Evolutionary conservation across 2,797 vertebrate genomes (phyloP).

Genomic region (Rhinichthys osculus): DNA sequence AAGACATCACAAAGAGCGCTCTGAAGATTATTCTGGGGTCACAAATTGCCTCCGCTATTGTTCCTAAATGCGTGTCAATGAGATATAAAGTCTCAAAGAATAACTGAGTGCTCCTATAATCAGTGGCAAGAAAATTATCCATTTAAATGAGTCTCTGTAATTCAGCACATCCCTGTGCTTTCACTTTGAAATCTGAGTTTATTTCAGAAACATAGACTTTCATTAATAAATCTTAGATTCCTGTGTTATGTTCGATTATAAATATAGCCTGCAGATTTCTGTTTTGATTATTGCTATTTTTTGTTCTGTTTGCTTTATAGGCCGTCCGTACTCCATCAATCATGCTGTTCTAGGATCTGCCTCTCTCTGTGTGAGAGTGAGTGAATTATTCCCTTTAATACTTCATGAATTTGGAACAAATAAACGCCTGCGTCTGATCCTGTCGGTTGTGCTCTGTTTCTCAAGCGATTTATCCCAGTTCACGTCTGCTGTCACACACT

Average conservation of each 20-base stretch:
- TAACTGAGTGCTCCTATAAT: neutral
- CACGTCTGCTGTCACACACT: constrained; percentile 71
- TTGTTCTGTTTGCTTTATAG: constrained; percentile 4
- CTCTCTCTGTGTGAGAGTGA: constrained; percentile 15
- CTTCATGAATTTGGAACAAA: constrained; percentile 47
- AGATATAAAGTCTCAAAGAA: constrained; percentile 28
- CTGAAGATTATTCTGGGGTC: constrained; percentile 30
- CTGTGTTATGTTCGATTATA: neutral
- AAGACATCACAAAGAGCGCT: constrained; percentile 65
- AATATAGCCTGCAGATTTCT: constrained; percentile 5
- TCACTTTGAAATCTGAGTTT: neutral
- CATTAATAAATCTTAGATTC: neutral
- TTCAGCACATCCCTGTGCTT: neutral
- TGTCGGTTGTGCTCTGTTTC: constrained; percentile 24
- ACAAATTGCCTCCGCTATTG: constrained; percentile 16
- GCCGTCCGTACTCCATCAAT: constrained; percentile 13
- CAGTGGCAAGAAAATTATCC: constrained; percentile 7
- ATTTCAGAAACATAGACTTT: constrained; percentile 13
- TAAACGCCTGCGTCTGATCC: constrained; percentile 27
- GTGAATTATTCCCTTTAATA: constrained; percentile 48
- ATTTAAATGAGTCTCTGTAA: neutral
- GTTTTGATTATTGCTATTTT: constrained; percentile 30
- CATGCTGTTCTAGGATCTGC: constrained; percentile 12
- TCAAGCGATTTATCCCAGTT: constrained; percentile 66
- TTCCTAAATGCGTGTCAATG: constrained; percentile 31